Evolutionary conservation across 2,888 invertebrate species (phyloP), one percentile per base, ranked within the genome.

Genomic region (Actias luna): DNA sequence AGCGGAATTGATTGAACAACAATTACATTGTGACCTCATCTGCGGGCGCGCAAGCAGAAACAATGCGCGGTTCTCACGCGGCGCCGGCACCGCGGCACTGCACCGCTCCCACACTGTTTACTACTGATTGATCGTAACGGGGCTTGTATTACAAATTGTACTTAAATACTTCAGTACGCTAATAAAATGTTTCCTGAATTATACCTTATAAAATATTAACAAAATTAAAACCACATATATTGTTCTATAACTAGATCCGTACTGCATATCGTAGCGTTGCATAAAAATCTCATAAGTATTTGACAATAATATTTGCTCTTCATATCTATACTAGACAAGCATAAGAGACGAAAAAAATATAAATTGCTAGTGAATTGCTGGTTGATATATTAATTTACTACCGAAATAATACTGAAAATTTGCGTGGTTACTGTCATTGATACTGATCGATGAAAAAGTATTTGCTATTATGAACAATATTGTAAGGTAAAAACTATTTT

Each of bases 101-200:
- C n/a, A 39, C 16, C 42, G 83, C 81, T 89, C 88, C 86, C 89
- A 89, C 88, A 87, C 77, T 77, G 76, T 77, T 81, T 79, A 76
- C 77, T 79, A 80, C 85, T 87, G 87, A 89, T 89, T 88, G 88
- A 85, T 87, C 78, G 83, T 86, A 90, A 88, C 85, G 84, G 85
- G 77, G 74, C 74, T 69, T 77, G 72, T 70, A 78, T 76, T 74
- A 77, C 72, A 75, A 75, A 74, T 77, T 74, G 67, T 42, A 70
- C 65, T 73, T 75, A 73, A 71, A 73, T 73, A 70, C 65, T 57
- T 62, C 59, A 61, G 36, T 52, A 50, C 61, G 55, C 27, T 55
- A 29, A 50, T 25, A 22, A 50, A 50, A 10, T 50, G 25, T 55
- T 29, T 55, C 55, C 29, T 55, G 29, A 55, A 55, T 27, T 29